phyloP scores from a whole-genome alignment of 2,113 vertebrate genomes.

The Theropithecus gelada region DNA sequence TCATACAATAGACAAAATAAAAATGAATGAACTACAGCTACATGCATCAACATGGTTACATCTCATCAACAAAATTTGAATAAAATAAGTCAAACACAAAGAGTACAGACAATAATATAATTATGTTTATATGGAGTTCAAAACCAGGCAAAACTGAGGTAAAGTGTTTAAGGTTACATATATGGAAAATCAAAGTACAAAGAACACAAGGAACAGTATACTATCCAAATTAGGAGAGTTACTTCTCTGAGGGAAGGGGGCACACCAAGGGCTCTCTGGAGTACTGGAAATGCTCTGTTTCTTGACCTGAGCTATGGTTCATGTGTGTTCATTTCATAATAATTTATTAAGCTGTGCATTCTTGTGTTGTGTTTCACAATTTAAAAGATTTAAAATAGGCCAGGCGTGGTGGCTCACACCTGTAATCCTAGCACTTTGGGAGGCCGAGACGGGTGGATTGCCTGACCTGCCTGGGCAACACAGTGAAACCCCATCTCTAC shows the following conservation, averaged over 20 bases:
- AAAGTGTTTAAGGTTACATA: not conserved
- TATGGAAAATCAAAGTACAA: not conserved
- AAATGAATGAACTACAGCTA: not conserved
- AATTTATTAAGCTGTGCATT: constrained; percentile 10
- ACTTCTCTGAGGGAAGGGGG: not conserved
- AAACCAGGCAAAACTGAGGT: constrained; percentile 25
- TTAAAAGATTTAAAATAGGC: not conserved
- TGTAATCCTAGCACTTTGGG: no score
- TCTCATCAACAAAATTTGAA: not conserved
- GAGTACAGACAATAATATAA: not conserved
- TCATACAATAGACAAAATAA: not conserved
- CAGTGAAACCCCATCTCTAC: no score
- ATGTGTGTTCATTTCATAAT: not conserved
- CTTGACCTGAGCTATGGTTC: not conserved
- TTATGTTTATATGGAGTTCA: not conserved
- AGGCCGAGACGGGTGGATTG: no score
- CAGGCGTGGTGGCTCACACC: no score
- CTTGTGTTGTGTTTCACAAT: not conserved
- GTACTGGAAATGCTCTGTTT: not conserved
- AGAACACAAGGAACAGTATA: not conserved
- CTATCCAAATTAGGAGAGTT: not conserved
- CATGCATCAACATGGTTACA: not conserved
- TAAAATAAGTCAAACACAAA: not conserved
- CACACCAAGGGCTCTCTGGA: not conserved
- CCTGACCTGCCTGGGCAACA: no score